Conservation (phyloP, 2,888 invertebrate species). For the Aspidiotus rigidus region DNA sequence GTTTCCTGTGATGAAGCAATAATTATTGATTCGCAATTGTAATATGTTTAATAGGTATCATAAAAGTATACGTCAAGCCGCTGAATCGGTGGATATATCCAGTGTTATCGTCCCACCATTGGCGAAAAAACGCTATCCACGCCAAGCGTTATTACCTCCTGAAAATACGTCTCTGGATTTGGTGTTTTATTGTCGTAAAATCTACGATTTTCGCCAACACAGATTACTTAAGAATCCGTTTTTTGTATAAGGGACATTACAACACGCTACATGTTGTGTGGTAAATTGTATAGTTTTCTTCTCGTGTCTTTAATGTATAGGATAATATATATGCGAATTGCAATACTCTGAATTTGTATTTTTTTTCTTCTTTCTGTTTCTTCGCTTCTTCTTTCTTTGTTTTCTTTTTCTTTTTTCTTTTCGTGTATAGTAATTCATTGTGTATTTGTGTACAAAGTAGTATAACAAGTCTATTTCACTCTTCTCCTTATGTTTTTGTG, state of each 20-base stretch:
- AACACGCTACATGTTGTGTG: not conserved
- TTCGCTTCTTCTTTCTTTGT: no score
- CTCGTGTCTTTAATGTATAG: not conserved
- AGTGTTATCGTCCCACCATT: constrained; percentile 50
- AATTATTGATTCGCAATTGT: no score
- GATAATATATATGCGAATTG: constrained; percentile 5
- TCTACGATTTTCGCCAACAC: constrained; percentile 90
- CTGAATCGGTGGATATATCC: constrained; percentile 25
- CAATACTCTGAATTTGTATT: constrained; percentile 7
- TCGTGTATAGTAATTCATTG: constrained; percentile 18
- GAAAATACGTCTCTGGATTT: constrained; percentile 65
- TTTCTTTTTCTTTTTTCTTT: no score
- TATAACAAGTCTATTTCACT: no score
- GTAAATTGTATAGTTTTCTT: not conserved
- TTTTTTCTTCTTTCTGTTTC: no score
- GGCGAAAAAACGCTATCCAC: constrained; percentile 50
- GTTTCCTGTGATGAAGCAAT: no score
- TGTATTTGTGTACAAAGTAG: not conserved
- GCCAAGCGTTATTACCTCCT: constrained; percentile 53
- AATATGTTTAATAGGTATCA: constrained; percentile 18
- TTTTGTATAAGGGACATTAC: no score
- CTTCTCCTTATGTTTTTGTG: no score
- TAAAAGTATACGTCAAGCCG: constrained; percentile 28
- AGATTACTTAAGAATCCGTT: constrained; percentile 46
- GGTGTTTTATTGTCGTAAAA: constrained; percentile 87